Base-by-base conservation (phyloP, 2,113 vertebrate species). In the Apeltes quadracus region DNA sequence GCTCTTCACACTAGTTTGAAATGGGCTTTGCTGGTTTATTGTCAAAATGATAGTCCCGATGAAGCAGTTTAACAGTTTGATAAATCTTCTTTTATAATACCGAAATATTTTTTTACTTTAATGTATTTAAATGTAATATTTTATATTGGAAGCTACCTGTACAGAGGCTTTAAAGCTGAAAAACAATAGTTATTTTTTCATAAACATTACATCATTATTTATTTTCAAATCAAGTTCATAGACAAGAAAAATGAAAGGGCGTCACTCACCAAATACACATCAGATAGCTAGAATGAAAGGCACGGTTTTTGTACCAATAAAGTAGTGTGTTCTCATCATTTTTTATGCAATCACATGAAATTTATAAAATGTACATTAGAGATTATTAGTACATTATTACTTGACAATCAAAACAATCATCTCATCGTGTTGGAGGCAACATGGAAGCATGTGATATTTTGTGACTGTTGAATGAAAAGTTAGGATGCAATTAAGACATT, bases 291-390 rank as follows among this genome's bases (percentile, higher is more conserved):
- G 16, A 27, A 12, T 38, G 32, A 56, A 56, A 76, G 43, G 18
- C 29, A 43, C 0, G 41, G 1, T 48, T 44, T 25, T 3, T 23
- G 27, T 57, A 32, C 3, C 23, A 38, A 46, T 20, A 61, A 58
- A 44, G 58, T 27, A 72, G 70, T 82, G 76, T 76, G 74, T 81
- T 80, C 67, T 76, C 65, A 12, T 62, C 23, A 39, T 39, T 61
- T 74, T 34, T 32, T 7, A 32, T 57, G 27, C 14, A 70, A 69
- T 63, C 64, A 69, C 75, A 81, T 71, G 69, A 67, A 75, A 72
- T 65, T 8, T 27, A 29, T 59, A 48, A 10, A 25, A 8, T 18
- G 23, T 56, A 34, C 34, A 2, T 56, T 18, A 11, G 13, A 56
- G 9, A 34, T 61, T 34, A 23, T 44, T 27, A 29, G 67, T 22